These are phyloP conservation scores for Rutpela maculata DNA, from an alignment of 2,888 invertebrate species.

Conservation along the genomic window DNA sequence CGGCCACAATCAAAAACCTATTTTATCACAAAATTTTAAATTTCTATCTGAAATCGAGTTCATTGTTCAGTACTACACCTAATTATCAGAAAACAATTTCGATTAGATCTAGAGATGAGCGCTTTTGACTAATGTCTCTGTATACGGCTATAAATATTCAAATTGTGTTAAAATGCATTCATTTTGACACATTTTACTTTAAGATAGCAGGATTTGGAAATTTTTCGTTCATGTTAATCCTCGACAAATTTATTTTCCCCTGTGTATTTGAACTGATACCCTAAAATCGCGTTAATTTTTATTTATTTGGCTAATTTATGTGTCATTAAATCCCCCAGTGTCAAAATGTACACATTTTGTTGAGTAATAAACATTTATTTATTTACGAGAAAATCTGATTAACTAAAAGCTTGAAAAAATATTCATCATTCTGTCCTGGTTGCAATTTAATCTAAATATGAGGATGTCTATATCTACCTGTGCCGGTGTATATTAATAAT, in stretches of 20 bases:
- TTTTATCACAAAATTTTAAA: no score
- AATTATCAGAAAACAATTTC: no score
- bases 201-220: background rate
- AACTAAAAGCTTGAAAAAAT: no score
- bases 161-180: background rate
- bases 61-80: no score
- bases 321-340: background rate
- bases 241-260: background rate
- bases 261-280: background rate
- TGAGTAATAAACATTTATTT: background rate
- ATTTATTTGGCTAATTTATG: constrained; percentile 16
- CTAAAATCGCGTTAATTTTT: constrained; percentile 17
- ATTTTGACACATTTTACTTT: background rate
- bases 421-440: no score
- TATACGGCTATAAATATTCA: background rate
- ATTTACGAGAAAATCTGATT: background rate
- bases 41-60: no score
- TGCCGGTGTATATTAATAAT: no score
- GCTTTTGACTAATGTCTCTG: no score
- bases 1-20: no score
- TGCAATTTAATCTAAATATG: no score
- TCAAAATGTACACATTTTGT: background rate
- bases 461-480: no score
- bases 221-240: background rate
- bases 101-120: no score